Evolutionary conservation across 37 sponge, comb jelly and placozoan genomes (phyloP).

Genomic region (Chondrosia reniformis): DNA sequence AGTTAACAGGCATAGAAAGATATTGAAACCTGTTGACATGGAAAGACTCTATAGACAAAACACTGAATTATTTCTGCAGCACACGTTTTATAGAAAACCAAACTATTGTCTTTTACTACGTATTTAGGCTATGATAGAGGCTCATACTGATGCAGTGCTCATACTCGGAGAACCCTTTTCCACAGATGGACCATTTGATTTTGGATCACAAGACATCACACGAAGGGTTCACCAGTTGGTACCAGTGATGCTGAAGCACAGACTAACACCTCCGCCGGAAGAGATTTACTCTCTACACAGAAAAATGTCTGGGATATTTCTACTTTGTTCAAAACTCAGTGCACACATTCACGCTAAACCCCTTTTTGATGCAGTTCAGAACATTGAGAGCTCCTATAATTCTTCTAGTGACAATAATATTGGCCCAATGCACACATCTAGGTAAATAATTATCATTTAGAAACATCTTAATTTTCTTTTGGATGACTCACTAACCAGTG

Average conservation of each 20-base stretch:
- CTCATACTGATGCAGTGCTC: conserved; percentile 61
- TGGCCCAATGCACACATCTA: too few relatives aligned
- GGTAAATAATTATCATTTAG: too few relatives aligned
- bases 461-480: too few relatives aligned
- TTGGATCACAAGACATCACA: conserved; percentile 62
- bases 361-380: conserved; percentile 71
- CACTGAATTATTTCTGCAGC: too few relatives aligned
- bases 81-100: too few relatives aligned
- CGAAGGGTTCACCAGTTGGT: conserved; percentile 58
- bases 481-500: too few relatives aligned
- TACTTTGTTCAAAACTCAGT: conserved; percentile 76
- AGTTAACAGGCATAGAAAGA: too few relatives aligned
- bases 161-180: conserved; percentile 84
- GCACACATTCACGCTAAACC: conserved; percentile 66
- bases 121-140: conserved; percentile 50
- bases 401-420: too few relatives aligned
- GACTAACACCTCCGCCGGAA: conserved; percentile 89
- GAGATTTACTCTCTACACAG: conserved; percentile 90
- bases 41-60: too few relatives aligned
- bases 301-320: conserved; percentile 84
- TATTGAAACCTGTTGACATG: too few relatives aligned
- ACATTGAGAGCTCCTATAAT: too few relatives aligned
- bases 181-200: conserved; percentile 59
- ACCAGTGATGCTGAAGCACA: conserved; percentile 69
- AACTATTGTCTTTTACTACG: too few relatives aligned